These are phyloP conservation scores for Neoarius graeffei DNA, from an alignment of 2,113 vertebrate genomes.

Conservation along the genomic window DNA sequence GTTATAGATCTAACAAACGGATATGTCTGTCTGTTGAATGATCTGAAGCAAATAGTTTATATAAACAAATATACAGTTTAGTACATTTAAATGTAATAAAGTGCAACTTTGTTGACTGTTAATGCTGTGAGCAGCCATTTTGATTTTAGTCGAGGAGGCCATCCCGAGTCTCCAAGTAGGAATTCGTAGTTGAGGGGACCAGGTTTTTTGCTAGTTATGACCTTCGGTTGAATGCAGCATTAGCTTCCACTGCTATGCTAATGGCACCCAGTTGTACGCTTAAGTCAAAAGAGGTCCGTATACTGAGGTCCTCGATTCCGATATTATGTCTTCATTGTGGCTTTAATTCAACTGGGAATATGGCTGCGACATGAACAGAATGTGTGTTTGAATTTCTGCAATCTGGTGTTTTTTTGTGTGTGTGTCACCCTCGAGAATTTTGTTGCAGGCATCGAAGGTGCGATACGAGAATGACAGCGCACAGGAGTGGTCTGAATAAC, in stretches of 20 bases:
- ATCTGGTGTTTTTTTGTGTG: background rate
- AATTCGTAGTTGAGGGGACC: too few relatives aligned
- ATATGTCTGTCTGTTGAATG: too few relatives aligned
- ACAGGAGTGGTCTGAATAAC: conserved; percentile 33
- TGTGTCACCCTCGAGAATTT: conserved; percentile 5
- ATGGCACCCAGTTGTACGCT: background rate
- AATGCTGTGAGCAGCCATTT: too few relatives aligned
- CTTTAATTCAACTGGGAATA: background rate
- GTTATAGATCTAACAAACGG: too few relatives aligned
- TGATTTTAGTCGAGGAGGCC: too few relatives aligned
- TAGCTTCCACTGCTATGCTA: too few relatives aligned
- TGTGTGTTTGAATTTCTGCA: background rate
- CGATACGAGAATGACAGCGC: background rate
- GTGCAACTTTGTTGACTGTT: too few relatives aligned
- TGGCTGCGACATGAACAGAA: background rate
- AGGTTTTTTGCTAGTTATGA: background rate
- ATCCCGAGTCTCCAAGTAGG: too few relatives aligned
- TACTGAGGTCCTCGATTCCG: too few relatives aligned
- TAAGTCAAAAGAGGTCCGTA: background rate
- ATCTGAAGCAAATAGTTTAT: too few relatives aligned
- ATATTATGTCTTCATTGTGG: background rate
- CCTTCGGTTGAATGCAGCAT: background rate
- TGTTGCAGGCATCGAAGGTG: background rate
- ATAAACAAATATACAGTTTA: too few relatives aligned
- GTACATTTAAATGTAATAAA: too few relatives aligned